Percentiles rank a stretch among this genome's conserved stretches.
Conservation (phyloP, 2,888 invertebrate species). For the Subacronicta megacephala region DNA sequence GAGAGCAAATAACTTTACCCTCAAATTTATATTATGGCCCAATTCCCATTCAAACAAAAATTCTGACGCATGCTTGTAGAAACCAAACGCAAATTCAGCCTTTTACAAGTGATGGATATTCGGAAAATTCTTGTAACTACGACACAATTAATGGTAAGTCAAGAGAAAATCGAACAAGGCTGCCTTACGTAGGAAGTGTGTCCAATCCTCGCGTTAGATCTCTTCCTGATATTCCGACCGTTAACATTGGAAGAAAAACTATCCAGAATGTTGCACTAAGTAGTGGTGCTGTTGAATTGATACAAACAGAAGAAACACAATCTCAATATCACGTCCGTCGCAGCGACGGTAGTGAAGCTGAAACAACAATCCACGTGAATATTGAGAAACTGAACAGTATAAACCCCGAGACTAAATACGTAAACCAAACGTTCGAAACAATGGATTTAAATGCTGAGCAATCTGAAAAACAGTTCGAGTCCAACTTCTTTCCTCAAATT, state of each 20-base stretch:
- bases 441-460: conserved; percentile 29
- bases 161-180: conserved; percentile 48
- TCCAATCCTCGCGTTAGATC: conserved; percentile 49
- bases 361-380: conserved; percentile 86
- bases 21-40: conserved; percentile 55
- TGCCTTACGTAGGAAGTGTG: conserved; percentile 63
- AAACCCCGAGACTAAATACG: conserved; percentile 51
- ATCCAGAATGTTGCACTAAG: conserved; percentile 6
- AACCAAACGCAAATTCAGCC: conserved; percentile 36
- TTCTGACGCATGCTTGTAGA: conserved; percentile 29
- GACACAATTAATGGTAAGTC: conserved; percentile 48
- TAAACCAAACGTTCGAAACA: conserved; percentile 40
- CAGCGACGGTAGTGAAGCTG: conserved; percentile 85
- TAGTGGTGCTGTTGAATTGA: conserved; percentile 21
- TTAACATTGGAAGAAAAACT: conserved; percentile 17
- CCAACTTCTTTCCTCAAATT: conserved; percentile 37
- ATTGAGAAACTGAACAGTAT: conserved; percentile 73
- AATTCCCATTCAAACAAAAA: conserved; percentile 32
- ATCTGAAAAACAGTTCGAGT: conserved; percentile 22
- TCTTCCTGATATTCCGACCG: conserved; percentile 61
- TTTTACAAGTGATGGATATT: conserved; percentile 21
- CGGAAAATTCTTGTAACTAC: conserved; percentile 25
- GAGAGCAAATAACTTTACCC: conserved; percentile 51
- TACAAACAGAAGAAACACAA: conserved; percentile 51
- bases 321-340: conserved; percentile 87